Conservation (phyloP, 2,113 vertebrate species). For the Orcinus orca region DNA sequence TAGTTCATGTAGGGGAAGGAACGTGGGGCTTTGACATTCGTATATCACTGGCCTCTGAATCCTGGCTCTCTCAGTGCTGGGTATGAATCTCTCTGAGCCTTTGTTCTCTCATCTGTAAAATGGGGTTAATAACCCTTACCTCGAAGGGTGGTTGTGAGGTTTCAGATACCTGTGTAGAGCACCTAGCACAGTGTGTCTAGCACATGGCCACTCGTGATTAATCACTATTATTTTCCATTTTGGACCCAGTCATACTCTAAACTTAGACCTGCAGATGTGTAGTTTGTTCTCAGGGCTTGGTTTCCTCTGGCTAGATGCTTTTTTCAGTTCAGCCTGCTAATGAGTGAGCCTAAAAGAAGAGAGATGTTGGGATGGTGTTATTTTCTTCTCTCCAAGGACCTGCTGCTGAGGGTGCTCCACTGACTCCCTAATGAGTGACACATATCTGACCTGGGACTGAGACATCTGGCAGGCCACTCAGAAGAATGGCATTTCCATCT, state of each 20-base stretch:
- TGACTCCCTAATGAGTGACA: conserved; percentile 21
- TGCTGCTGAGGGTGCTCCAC: neutral
- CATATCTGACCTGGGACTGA: neutral
- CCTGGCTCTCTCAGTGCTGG: neutral
- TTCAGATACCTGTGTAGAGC: neutral
- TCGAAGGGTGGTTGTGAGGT: neutral
- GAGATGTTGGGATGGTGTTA: neutral
- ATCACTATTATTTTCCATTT: neutral
- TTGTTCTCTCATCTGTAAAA: neutral
- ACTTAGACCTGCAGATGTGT: neutral
- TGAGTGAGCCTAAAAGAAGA: conserved; percentile 6
- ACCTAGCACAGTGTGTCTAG: neutral
- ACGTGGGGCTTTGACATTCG: rapidly evolving
- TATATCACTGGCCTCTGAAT: neutral
- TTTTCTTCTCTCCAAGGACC: conserved; percentile 20
- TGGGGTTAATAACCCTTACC: neutral
- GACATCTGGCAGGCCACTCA: conserved; percentile 42
- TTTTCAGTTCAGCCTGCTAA: neutral
- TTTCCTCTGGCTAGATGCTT: neutral
- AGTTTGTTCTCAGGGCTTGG: neutral
- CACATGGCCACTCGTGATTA: neutral
- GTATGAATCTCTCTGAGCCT: neutral
- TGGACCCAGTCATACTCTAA: neutral
- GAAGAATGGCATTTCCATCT: conserved; percentile 37
- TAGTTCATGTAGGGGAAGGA: neutral